Percentiles rank a stretch among this genome's conserved stretches.
These are phyloP conservation scores for Polyommatus icarus DNA, from an alignment of 2,888 invertebrate species.

Conservation along the genomic window DNA sequence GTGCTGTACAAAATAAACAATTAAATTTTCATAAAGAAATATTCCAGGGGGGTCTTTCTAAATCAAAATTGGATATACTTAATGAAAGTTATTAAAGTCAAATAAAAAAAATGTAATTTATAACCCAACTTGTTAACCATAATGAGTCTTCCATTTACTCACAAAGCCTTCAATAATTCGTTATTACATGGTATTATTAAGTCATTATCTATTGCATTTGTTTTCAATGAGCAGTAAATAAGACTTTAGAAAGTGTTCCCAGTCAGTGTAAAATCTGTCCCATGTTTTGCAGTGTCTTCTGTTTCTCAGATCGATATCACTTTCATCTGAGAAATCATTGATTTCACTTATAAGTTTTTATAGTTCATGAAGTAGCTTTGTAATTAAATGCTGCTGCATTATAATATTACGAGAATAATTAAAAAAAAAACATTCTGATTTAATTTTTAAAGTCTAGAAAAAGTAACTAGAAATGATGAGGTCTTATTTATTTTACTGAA, in stretches of 20 bases:
- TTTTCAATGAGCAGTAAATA: slow-evolving; percentile 35
- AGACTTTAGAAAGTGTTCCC: slow-evolving; percentile 41
- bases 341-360: slow-evolving; percentile 17
- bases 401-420: not conserved
- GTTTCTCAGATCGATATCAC: slow-evolving; percentile 30
- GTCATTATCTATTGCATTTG: slow-evolving; percentile 4
- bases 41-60: not conserved
- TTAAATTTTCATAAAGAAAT: not conserved
- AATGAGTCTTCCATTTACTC: not conserved
- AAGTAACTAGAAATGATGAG: not conserved
- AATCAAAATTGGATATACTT: not conserved
- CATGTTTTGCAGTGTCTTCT: slow-evolving; percentile 7
- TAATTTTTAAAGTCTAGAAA: not conserved
- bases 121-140: not conserved
- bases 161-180: not conserved
- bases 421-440: not conserved
- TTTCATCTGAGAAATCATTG: slow-evolving; percentile 28
- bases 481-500: not conserved
- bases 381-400: not conserved
- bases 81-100: not conserved
- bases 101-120: not conserved
- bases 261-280: slow-evolving; percentile 17
- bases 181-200: not conserved
- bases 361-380: not conserved
- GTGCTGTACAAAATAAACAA: not conserved